Conservation (phyloP, 2,113 vertebrate species). For the Hippocampus abdominalis region DNA sequence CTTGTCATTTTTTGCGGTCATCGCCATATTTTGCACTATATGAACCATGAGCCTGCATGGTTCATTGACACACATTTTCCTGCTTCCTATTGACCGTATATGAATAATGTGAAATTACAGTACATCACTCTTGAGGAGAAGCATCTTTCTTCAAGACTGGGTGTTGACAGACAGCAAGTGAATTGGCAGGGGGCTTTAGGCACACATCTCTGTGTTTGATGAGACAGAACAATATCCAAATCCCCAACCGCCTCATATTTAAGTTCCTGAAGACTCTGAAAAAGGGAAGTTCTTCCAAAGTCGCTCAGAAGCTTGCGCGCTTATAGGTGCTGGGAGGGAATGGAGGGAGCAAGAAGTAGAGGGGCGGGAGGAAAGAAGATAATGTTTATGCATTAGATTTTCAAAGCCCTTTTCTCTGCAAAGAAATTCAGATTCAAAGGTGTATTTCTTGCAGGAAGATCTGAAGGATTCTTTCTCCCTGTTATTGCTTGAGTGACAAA, state of each 20-base stretch:
- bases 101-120: constrained; percentile 63
- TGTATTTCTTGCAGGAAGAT: constrained; percentile 77
- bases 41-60: no score
- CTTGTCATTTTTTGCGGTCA: no score
- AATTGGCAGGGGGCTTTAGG: constrained; percentile 63
- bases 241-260: constrained; percentile 76
- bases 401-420: constrained; percentile 77
- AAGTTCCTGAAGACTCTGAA: constrained; percentile 76
- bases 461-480: constrained; percentile 73
- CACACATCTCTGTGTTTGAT: constrained; percentile 74
- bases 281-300: constrained; percentile 77
- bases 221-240: constrained; percentile 79
- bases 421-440: constrained; percentile 81
- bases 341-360: constrained; percentile 54
- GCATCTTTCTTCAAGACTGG: constrained; percentile 66
- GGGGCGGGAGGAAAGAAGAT: constrained; percentile 55
- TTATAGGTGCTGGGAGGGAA: constrained; percentile 73
- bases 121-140: constrained; percentile 66
- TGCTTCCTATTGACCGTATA: no score
- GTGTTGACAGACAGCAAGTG: constrained; percentile 72
- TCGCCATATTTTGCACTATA: no score
- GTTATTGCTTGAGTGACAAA: constrained; percentile 78
- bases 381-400: constrained; percentile 83
- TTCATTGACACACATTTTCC: no score
- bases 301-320: constrained; percentile 72